Evolutionary conservation across 1,140 invertebrate genomes (phyloP).

Genomic region (Mycetomoellerius zeteki): DNA sequence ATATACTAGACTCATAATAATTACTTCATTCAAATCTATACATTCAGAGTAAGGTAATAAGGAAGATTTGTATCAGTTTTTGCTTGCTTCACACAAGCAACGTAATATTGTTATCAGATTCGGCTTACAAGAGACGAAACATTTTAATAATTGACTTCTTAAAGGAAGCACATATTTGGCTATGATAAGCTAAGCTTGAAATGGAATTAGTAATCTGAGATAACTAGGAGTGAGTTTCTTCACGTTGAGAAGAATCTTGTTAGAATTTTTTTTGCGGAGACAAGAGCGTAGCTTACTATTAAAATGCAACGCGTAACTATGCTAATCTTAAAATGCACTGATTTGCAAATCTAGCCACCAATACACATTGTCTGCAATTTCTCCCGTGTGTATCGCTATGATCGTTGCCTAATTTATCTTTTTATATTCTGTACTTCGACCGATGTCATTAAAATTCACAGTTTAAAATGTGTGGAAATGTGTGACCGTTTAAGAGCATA

Average conservation of each 20-base stretch:
- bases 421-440: slow-evolving; percentile 51
- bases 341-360: slow-evolving; percentile 85
- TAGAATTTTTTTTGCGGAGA: slow-evolving; percentile 64
- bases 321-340: slow-evolving; percentile 69
- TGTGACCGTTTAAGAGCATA: slow-evolving; percentile 65
- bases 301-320: slow-evolving; percentile 70
- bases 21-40: slow-evolving; percentile 56
- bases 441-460: slow-evolving; percentile 61
- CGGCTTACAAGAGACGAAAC: slow-evolving; percentile 50
- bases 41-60: slow-evolving; percentile 47
- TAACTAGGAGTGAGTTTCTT: slow-evolving; percentile 61
- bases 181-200: slow-evolving; percentile 63
- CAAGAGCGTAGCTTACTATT: slow-evolving; percentile 64
- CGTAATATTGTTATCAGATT: slow-evolving; percentile 50
- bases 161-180: slow-evolving; percentile 75
- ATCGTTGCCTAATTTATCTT: slow-evolving; percentile 70
- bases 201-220: slow-evolving; percentile 65
- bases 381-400: slow-evolving; percentile 77
- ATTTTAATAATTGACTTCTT: slow-evolving; percentile 73
- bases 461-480: slow-evolving; percentile 57
- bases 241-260: slow-evolving; percentile 50
- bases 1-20: slow-evolving; percentile 40
- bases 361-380: slow-evolving; percentile 87
- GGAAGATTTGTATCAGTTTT: slow-evolving; percentile 68
- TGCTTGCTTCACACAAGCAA: slow-evolving; percentile 52